These are phyloP conservation scores for Pelodiscus sinensis DNA, from an alignment of 2,113 vertebrate genomes.

Conservation along the genomic window DNA sequence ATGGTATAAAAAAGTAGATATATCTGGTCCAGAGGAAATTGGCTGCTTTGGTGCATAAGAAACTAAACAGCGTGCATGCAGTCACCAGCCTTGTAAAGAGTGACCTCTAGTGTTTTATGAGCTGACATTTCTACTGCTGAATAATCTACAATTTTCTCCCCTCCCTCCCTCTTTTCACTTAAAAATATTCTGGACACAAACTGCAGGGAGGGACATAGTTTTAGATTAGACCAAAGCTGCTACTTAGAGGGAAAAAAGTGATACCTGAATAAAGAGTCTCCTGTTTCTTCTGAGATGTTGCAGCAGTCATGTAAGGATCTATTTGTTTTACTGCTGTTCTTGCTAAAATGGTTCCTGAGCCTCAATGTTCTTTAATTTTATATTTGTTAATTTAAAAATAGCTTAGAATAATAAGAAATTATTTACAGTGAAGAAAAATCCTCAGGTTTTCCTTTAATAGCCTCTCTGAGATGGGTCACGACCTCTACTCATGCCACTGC, in stretches of 20 bases:
- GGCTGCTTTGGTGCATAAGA: not conserved
- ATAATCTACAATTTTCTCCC: not conserved
- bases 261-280: not conserved
- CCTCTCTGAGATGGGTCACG: not conserved
- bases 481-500: not conserved
- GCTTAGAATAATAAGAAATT: not conserved
- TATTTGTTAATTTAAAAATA: not conserved
- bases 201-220: not conserved
- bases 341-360: not conserved
- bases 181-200: not conserved
- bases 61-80: not conserved
- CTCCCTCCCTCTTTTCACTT: not conserved
- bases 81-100: not conserved
- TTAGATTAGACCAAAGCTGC: not conserved
- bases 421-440: not conserved
- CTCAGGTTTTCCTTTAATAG: not conserved
- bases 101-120: constrained; percentile 46
- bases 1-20: not conserved
- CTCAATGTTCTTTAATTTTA: not conserved
- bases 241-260: not conserved
- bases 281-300: not conserved
- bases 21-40: not conserved
- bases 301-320: not conserved
- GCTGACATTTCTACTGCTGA: not conserved
- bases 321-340: not conserved